Conservation (phyloP, 2,113 vertebrate species). For the Osmerus eperlanus region DNA sequence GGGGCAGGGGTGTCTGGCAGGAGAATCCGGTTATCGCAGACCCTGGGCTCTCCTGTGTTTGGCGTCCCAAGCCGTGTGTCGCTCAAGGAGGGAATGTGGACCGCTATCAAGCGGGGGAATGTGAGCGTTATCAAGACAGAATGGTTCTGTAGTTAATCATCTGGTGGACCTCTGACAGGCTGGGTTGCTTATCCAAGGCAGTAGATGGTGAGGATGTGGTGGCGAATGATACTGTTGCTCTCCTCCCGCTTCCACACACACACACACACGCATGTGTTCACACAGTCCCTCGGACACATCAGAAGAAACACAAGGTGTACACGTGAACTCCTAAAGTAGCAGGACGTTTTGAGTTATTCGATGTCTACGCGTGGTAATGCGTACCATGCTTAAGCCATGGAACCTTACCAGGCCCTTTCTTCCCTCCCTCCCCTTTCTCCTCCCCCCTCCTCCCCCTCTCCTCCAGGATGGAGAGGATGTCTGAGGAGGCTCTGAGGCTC, state of each 20-base stretch:
- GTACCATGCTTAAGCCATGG: neutral
- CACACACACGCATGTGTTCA: neutral
- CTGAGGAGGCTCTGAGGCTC: constrained; percentile 90
- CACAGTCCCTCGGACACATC: neutral
- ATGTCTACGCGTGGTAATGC: no score
- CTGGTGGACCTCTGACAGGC: constrained; percentile 24
- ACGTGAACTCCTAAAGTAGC: no score
- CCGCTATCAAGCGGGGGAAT: constrained; percentile 4
- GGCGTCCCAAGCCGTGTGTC: no score
- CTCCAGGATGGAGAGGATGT: constrained; percentile 93
- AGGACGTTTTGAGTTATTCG: no score
- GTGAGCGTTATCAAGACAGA: constrained; percentile 34
- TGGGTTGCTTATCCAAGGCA: constrained; percentile 27
- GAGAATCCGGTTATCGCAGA: no score
- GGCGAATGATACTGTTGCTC: no score
- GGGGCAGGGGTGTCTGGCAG: no score
- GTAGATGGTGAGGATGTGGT: constrained; percentile 6
- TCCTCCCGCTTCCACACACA: neutral
- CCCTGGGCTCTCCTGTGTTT: no score
- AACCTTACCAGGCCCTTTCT: neutral
- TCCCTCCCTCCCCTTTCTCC: constrained; percentile 27
- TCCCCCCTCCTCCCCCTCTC: neutral
- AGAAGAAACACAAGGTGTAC: no score
- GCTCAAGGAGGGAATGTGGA: no score
- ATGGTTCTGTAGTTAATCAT: constrained; percentile 38